Base-by-base conservation (phyloP, 2,888 invertebrate genomes). In the Oscheius sp. region DNA sequence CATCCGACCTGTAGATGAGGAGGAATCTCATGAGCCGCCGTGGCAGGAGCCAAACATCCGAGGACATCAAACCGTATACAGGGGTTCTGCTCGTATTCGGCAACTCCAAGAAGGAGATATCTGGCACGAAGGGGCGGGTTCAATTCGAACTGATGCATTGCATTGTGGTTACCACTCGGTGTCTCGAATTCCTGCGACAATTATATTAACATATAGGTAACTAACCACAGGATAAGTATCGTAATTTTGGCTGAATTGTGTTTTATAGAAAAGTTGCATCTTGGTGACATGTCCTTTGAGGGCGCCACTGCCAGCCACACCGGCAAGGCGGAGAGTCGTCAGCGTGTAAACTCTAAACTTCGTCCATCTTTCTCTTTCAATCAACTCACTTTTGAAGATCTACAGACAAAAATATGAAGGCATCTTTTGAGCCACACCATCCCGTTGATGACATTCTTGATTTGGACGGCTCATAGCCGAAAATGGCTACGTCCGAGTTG, bases 201-300 rank as follows among this genome's bases (percentile, higher is more conserved):
- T 41, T 27, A 35, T 64, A 45, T 12, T 46, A n/a, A n/a, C 23
- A 21, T 16, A 56, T 64, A 66, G 16, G 16, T 18, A 58, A 69
- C 85, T 85, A 72, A 87, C 88, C 45, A 96, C 96, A 91, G 95
- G 96, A 88, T 96, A 96, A 0, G 96, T 95, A 2, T 96, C 95
- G 88, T 95, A 96, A 88, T 96, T 96, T 88, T 96, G 96, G 84
- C 92, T 93, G 89, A 95, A 95, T 25, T 49, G 46, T 1, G 95
- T 94, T 89, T 97, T 97, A 89, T 96, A 96, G 91, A 97, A 97
- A 90, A 97, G 95, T 81, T 96, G 92, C 76, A 97, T 95, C 91
- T 96, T 96, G 0, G 96, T 96, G 1, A 96, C 96, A 76, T 96
- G 92, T 63, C 96, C 96, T n/a, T 84, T 76, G 21, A 88, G 74